Evolutionary conservation across 1,140 invertebrate genomes (phyloP).

Genomic region (Trialeurodes vaporariorum): DNA sequence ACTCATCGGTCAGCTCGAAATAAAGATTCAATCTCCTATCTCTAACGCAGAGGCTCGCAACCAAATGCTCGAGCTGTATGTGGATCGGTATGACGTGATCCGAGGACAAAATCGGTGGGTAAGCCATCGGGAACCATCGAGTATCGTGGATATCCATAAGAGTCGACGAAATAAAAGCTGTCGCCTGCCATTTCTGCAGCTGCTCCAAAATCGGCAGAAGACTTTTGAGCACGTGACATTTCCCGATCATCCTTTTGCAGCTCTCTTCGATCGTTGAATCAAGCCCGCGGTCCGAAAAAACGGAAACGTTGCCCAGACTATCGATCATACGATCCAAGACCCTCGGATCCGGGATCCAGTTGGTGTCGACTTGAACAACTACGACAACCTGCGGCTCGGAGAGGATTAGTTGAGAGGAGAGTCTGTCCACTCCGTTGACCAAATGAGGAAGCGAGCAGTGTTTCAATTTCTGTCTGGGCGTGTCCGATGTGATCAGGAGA

Average conservation of each 20-base stretch:
- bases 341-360: constrained; percentile 14
- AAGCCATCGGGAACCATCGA: constrained; percentile 17
- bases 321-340: constrained; percentile 19
- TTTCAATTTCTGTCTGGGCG: constrained; percentile 15
- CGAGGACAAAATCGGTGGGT: constrained; percentile 2
- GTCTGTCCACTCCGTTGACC: constrained; percentile 10
- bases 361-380: constrained; percentile 16
- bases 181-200: constrained; percentile 15
- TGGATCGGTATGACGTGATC: constrained; percentile 12
- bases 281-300: constrained; percentile 16
- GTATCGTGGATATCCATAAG: constrained; percentile 16
- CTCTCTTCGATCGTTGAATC: constrained; percentile 12
- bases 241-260: constrained; percentile 12
- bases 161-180: constrained; percentile 4
- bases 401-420: constrained; percentile 7
- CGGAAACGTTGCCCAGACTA: constrained; percentile 20
- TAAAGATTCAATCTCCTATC: constrained; percentile 20
- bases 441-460: constrained; percentile 16
- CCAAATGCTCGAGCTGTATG: constrained; percentile 20
- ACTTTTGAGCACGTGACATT: constrained; percentile 15
- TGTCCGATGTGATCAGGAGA: constrained; percentile 16
- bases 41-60: constrained; percentile 18
- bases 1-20: constrained; percentile 18
- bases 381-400: constrained; percentile 12
- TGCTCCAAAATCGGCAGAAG: constrained; percentile 20